Percentiles rank a stretch among this genome's conserved stretches.
Evolutionary conservation across 2,888 invertebrate genomes (phyloP).

Genomic region (Spisula solida): DNA sequence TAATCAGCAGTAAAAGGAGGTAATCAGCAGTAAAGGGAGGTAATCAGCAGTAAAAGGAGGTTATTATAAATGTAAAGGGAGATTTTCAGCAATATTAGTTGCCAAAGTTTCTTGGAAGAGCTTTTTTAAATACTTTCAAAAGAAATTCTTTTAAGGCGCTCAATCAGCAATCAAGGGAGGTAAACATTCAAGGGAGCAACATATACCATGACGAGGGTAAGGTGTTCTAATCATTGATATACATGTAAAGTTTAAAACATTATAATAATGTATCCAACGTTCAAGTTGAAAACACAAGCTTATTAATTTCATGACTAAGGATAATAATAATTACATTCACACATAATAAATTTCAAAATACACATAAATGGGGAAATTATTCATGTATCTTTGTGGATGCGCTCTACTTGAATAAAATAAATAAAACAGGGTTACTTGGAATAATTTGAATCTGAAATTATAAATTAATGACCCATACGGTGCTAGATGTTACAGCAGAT

Average conservation of each 20-base stretch:
- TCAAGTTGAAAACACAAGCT: background rate
- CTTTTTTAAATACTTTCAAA: too few relatives aligned
- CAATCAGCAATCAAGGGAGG: background rate
- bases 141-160: too few relatives aligned
- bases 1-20: background rate
- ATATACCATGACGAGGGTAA: background rate
- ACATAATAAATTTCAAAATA: background rate
- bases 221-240: background rate
- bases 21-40: background rate
- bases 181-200: background rate
- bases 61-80: too few relatives aligned
- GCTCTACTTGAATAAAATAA: constrained; percentile 8
- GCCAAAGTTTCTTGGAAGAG: too few relatives aligned
- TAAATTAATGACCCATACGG: constrained; percentile 44
- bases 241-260: background rate
- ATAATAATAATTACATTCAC: background rate
- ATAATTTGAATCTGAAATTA: constrained; percentile 38
- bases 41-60: background rate
- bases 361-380: background rate
- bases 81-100: too few relatives aligned
- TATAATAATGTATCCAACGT: too few relatives aligned
- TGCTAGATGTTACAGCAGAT: constrained; percentile 29
- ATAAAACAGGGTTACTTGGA: constrained; percentile 22
- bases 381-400: background rate
- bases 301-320: background rate